phyloP scores from a whole-genome alignment of 2,797 vertebrate genomes.

The Darevskia nairensis region DNA sequence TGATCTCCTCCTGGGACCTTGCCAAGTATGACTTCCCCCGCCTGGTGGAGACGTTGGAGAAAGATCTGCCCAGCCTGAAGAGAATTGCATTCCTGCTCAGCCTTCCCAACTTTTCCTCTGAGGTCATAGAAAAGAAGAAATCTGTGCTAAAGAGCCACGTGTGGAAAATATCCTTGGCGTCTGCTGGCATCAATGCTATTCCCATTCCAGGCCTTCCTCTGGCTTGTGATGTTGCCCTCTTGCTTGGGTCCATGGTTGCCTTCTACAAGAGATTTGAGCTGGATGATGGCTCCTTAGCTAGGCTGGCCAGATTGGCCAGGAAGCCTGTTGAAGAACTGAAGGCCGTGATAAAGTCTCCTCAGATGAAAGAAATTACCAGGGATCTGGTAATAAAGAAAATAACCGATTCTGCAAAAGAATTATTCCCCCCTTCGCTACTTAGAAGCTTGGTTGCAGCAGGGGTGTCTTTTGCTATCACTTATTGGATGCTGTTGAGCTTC shows the following conservation, averaged over 20 bases:
- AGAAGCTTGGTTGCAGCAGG: too few species aligned
- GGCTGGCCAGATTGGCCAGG: conserved; percentile 34
- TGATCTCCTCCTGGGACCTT: conserved; percentile 52
- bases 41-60: conserved; percentile 7
- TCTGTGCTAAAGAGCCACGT: conserved; percentile 8
- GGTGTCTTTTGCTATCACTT: too few species aligned
- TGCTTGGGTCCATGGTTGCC: conserved; percentile 42
- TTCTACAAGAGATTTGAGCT: conserved; percentile 18
- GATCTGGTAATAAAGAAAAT: too few species aligned
- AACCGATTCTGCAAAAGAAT: too few species aligned
- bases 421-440: too few species aligned
- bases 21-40: conserved; percentile 12
- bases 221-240: conserved; percentile 10
- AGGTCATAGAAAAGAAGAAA: conserved; percentile 41
- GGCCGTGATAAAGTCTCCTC: conserved; percentile 31
- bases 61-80: conserved; percentile 61
- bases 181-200: conserved; percentile 9
- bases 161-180: conserved; percentile 44
- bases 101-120: conserved; percentile 8
- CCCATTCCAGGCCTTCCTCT: conserved; percentile 19
- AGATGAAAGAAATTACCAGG: too few species aligned
- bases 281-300: conserved; percentile 52
- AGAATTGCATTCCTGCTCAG: conserved; percentile 56
- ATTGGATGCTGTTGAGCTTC: too few species aligned
- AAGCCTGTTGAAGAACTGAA: conserved; percentile 41